Conservation (phyloP, 2,888 invertebrate species). For the Drosophila tripunctata region DNA sequence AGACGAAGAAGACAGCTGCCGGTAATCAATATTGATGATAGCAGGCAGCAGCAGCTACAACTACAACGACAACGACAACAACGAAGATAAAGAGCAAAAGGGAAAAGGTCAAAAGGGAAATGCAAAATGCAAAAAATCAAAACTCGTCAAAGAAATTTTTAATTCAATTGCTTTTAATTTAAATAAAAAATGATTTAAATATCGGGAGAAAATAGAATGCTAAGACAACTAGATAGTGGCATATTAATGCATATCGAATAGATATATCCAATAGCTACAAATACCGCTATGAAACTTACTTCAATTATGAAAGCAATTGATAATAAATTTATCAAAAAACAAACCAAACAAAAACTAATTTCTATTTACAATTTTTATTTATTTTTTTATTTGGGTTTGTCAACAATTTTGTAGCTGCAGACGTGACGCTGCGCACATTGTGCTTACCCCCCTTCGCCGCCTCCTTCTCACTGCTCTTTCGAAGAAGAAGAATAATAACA, state of each 20-base stretch:
- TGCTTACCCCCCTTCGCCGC: background rate
- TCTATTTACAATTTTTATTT: constrained; percentile 17
- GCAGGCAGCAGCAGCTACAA: constrained; percentile 39
- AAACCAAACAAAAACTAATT: background rate
- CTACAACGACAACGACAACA: constrained; percentile 30
- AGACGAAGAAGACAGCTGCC: constrained; percentile 73
- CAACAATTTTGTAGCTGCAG: constrained; percentile 17
- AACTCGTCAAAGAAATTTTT: constrained; percentile 39
- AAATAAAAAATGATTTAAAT: constrained; percentile 36
- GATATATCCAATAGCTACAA: constrained; percentile 47
- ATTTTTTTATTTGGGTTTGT: no score
- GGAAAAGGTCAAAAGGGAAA: constrained; percentile 68
- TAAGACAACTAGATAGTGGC: constrained; percentile 22
- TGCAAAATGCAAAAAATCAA: constrained; percentile 56
- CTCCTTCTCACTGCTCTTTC: background rate
- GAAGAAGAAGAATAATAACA: background rate
- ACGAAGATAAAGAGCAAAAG: constrained; percentile 62
- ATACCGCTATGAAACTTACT: constrained; percentile 15
- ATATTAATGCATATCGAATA: no score
- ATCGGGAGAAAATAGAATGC: constrained; percentile 3
- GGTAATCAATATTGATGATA: constrained; percentile 79
- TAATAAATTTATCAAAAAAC: background rate
- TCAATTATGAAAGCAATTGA: constrained; percentile 23
- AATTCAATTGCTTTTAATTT: constrained; percentile 60
- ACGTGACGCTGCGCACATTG: constrained; percentile 21